A percentile compares a stretch with the other conserved stretches of the same genome.
These are phyloP conservation scores for Balaenoptera acutorostrata DNA, from an alignment of 2,113 vertebrate species.

Conservation along the genomic window DNA sequence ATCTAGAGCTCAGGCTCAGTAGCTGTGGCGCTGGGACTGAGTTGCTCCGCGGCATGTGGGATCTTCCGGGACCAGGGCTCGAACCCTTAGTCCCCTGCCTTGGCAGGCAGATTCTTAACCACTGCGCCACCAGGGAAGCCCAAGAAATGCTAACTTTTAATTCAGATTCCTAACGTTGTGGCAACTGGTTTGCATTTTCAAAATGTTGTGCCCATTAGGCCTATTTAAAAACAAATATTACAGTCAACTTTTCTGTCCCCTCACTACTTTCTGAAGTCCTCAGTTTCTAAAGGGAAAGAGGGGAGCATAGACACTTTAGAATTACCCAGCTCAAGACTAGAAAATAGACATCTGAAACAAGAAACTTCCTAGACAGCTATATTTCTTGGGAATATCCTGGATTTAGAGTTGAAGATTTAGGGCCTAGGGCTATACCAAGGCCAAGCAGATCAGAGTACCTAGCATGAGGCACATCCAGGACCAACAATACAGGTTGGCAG, in stretches of 20 bases:
- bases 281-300: not conserved
- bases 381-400: not conserved
- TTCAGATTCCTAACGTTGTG: not conserved
- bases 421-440: not conserved
- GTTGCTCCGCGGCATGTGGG: too few species aligned
- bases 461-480: not conserved
- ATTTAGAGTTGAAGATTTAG: not conserved
- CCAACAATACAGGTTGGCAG: not conserved
- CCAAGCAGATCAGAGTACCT: not conserved
- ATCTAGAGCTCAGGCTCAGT: too few species aligned
- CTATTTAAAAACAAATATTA: not conserved
- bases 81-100: too few species aligned
- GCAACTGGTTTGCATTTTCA: not conserved
- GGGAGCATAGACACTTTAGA: not conserved
- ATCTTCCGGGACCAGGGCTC: too few species aligned
- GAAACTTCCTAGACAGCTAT: not conserved
- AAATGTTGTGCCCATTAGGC: not conserved
- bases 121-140: too few species aligned
- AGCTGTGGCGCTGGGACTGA: too few species aligned
- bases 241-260: not conserved
- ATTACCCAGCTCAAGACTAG: not conserved
- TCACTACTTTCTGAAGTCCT: not conserved
- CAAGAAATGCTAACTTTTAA: constrained; percentile 23
- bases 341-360: constrained; percentile 30
- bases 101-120: too few species aligned